These are phyloP conservation scores for Drosophila pullipes DNA, from an alignment of 2,888 invertebrate species.

Conservation along the genomic window DNA sequence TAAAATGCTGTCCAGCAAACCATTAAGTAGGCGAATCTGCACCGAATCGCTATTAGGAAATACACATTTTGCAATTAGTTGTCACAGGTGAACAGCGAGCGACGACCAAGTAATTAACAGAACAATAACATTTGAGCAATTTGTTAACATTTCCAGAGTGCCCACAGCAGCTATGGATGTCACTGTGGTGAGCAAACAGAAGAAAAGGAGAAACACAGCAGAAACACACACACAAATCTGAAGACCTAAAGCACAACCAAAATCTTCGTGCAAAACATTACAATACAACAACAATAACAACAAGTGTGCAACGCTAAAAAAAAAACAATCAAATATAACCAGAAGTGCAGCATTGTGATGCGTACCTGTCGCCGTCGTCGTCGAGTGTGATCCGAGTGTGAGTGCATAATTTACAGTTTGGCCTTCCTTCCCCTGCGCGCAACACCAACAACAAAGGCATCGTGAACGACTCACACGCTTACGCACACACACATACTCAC, in stretches of 20 bases:
- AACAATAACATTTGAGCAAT: neutral
- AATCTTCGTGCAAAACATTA: slow-evolving; percentile 41
- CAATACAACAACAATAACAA: slow-evolving; percentile 48
- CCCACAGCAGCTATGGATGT: slow-evolving; percentile 1
- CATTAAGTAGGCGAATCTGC: neutral
- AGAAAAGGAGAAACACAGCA: slow-evolving; percentile 26
- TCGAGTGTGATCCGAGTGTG: slow-evolving; percentile 23
- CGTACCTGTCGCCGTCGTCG: slow-evolving; percentile 7
- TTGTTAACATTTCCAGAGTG: slow-evolving; percentile 4
- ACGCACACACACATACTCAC: slow-evolving; percentile 45
- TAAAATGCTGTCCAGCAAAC: neutral
- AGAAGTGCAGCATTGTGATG: slow-evolving; percentile 28
- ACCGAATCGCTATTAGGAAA: neutral
- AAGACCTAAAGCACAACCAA: slow-evolving; percentile 43
- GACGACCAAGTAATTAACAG: neutral
- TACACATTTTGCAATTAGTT: neutral
- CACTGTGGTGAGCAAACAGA: slow-evolving; percentile 11
- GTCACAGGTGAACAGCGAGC: neutral
- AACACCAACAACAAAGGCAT: slow-evolving; percentile 53
- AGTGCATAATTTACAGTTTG: slow-evolving; percentile 73
- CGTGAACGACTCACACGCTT: slow-evolving; percentile 59
- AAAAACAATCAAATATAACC: slow-evolving; percentile 4
- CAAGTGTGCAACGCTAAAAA: slow-evolving; percentile 42
- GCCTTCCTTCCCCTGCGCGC: slow-evolving; percentile 67
- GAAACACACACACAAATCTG: slow-evolving; percentile 43